Evolutionary conservation across 2,113 vertebrate genomes (phyloP), one percentile per base, ranked within the genome.

Genomic region (Percina caprodes): DNA sequence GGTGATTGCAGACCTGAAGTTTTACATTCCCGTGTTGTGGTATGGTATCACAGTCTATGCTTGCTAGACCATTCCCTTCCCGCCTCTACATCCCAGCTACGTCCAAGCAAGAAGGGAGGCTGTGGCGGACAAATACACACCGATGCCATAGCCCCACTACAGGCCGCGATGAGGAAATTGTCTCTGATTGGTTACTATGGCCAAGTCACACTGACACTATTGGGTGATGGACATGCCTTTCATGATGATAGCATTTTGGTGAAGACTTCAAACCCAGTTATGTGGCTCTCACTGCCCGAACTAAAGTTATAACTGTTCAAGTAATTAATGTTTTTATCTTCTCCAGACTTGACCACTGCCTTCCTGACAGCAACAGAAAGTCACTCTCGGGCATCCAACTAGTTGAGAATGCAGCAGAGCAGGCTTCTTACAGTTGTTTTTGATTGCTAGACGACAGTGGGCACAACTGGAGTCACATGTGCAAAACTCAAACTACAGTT

Each of bases 21-120:
- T 83, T 86, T 75, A 87, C 92, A 92, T 94, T 91, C 90, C 90
- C 71, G 7, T n/a, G 74, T 72, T 74, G 23, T 59, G 54, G 42
- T 58, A 77, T 59, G 51, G 42, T 58, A 77, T 39, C 23, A 21
- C 71, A 10, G 51, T 4, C 33, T 54, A n/a, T 14, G 49, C 18
- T 56, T 5, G 33, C 71, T 75, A 49, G 66, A 51, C 48, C 60
- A 45, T 72, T 42, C 58, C 79, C 75, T 69, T 78, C 63, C 73
- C 75, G 71, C 73, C 80, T 68, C 73, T 51, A 19, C 45, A 46
- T 51, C 48, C 46, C 74, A 68, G 71, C 55, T 75, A 62, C 18
- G 62, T 51, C 70, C 65, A 19, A 69, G 79, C 74, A 67, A 58
- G 24, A 54, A 49, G 48, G 61, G 72, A 90, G 87, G 83, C 89